Conservation (phyloP, 2,888 invertebrate species). For the Diploptera punctata region DNA sequence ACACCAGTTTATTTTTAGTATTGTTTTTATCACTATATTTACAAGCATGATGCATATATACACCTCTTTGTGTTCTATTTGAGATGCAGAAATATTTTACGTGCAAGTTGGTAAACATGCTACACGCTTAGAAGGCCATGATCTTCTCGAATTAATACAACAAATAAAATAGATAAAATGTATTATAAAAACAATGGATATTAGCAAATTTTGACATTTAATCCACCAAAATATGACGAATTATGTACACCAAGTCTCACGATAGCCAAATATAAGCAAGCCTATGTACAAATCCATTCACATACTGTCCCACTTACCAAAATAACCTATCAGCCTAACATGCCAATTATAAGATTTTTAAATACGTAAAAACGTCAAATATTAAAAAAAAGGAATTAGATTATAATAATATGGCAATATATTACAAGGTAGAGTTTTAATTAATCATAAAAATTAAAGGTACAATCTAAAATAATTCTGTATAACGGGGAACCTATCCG, state of each 20-base stretch:
- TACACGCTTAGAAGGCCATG: slow-evolving; percentile 5
- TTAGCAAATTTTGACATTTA: slow-evolving; percentile 18
- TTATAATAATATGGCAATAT: slow-evolving; percentile 8
- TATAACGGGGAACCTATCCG: too few species aligned
- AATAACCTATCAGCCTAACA: slow-evolving; percentile 11
- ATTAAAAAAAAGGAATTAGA: neutral
- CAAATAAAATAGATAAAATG: neutral
- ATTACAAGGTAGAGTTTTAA: neutral
- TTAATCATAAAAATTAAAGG: too few species aligned
- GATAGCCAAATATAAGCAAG: slow-evolving; percentile 25
- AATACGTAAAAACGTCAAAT: slow-evolving; percentile 16
- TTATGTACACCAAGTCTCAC: slow-evolving; percentile 8
- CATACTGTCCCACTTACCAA: slow-evolving; percentile 26
- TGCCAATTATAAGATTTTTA: slow-evolving; percentile 16
- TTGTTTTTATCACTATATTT: neutral
- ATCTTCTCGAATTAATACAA: neutral
- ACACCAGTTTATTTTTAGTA: neutral
- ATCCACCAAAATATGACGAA: neutral
- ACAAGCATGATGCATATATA: slow-evolving; percentile 11
- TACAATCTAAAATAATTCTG: too few species aligned
- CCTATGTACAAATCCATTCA: slow-evolving; percentile 27
- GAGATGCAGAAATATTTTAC: slow-evolving; percentile 6
- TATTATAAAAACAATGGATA: neutral
- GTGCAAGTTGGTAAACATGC: slow-evolving; percentile 16
- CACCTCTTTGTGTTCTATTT: neutral